These are phyloP conservation scores for Drosophila stalkeri DNA, from an alignment of 2,888 invertebrate species.

Conservation along the genomic window DNA sequence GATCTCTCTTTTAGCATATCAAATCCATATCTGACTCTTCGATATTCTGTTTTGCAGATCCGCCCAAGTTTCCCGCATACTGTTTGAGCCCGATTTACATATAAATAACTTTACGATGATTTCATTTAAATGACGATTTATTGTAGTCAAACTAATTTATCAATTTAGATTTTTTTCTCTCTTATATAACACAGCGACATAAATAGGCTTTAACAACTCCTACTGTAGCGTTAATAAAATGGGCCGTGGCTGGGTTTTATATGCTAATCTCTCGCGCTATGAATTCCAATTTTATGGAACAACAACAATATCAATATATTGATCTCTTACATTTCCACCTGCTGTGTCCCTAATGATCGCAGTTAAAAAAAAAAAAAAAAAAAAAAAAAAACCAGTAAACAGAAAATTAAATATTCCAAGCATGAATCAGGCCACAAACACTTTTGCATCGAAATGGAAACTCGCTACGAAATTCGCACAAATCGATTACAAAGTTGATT, in stretches of 20 bases:
- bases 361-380: slow-evolving; percentile 23
- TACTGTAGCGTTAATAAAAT: slow-evolving; percentile 45
- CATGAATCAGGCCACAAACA: slow-evolving; percentile 62
- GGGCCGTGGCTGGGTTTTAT: slow-evolving; percentile 40
- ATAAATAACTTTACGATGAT: slow-evolving; percentile 52
- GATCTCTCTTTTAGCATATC: background rate
- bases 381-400: background rate
- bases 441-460: slow-evolving; percentile 50
- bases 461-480: slow-evolving; percentile 51
- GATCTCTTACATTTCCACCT: slow-evolving; percentile 65
- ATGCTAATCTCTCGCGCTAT: slow-evolving; percentile 64
- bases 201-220: slow-evolving; percentile 69
- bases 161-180: slow-evolving; percentile 18
- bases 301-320: slow-evolving; percentile 36
- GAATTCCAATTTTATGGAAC: slow-evolving; percentile 63
- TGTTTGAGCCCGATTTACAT: slow-evolving; percentile 46
- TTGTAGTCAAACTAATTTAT: slow-evolving; percentile 67
- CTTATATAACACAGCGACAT: slow-evolving; percentile 51
- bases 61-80: slow-evolving; percentile 23
- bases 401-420: slow-evolving; percentile 68
- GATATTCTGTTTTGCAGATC: slow-evolving; percentile 8
- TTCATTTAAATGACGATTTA: slow-evolving; percentile 67
- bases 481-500: slow-evolving; percentile 50
- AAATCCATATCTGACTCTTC: background rate
- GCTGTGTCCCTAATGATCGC: slow-evolving; percentile 76